phyloP scores from a whole-genome alignment of 2,797 vertebrate genomes.

The Eulemur rubriventer region DNA sequence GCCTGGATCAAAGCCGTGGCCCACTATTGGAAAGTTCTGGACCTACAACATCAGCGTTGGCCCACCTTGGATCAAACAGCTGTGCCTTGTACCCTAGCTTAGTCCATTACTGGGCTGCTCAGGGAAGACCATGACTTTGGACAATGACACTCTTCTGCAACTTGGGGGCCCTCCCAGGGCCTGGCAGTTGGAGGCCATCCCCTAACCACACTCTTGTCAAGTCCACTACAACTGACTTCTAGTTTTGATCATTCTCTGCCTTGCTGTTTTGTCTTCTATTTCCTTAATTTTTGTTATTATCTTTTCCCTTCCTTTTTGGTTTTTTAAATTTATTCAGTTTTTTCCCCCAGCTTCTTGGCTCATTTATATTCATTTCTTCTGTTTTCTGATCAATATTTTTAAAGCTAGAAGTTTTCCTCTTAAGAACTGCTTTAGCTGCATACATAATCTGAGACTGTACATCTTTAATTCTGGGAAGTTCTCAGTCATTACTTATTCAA shows the following conservation, averaged over 20 bases:
- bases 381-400: background rate
- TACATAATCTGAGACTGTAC: background rate
- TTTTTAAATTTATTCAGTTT: background rate
- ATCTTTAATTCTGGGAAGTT: background rate
- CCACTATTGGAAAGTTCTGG: background rate
- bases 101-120: background rate
- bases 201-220: background rate
- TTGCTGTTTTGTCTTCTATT: background rate
- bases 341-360: background rate
- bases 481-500: background rate
- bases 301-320: background rate
- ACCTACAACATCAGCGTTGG: background rate
- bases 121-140: background rate
- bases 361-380: background rate
- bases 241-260: background rate
- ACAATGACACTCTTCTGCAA: background rate
- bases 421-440: background rate
- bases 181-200: background rate
- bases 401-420: background rate
- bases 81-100: background rate
- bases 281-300: background rate
- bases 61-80: background rate
- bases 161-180: background rate
- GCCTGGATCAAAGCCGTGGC: background rate
- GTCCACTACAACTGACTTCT: background rate